Evolutionary conservation across 2,888 invertebrate species (phyloP).

Genomic region (Drosophila lutescens): DNA sequence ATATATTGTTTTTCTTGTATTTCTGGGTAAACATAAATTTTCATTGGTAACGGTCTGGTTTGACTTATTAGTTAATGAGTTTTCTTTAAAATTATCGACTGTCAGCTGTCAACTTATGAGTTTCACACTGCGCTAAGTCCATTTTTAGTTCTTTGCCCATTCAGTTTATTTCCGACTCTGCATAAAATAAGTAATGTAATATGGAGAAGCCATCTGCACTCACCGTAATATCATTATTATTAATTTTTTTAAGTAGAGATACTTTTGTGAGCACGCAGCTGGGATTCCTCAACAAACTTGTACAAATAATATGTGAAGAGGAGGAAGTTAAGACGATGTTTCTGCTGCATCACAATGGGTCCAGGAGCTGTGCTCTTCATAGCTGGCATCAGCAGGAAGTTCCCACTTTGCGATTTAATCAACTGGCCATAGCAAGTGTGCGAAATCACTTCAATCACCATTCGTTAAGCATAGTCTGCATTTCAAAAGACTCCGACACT

Average conservation of each 20-base stretch:
- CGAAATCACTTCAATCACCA: not conserved
- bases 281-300: constrained; percentile 15
- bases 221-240: not conserved
- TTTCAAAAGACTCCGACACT: not conserved
- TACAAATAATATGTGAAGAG: constrained; percentile 6
- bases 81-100: not conserved
- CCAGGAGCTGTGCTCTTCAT: constrained; percentile 5
- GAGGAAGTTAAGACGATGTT: constrained; percentile 11
- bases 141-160: accelerated
- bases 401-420: constrained; percentile 17
- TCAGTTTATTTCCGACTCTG: not conserved
- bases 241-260: not conserved
- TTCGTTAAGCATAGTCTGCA: constrained; percentile 1
- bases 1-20: accelerated
- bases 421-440: not conserved
- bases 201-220: not conserved
- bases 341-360: not conserved
- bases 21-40: too few species aligned
- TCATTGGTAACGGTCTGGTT: not conserved
- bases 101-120: constrained; percentile 1
- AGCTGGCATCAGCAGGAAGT: not conserved
- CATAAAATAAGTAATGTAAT: not conserved
- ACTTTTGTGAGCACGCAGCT: not conserved
- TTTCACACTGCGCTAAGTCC: too few species aligned
- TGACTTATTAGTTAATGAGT: not conserved